Percentiles rank a stretch among this genome's conserved stretches.
Conservation (phyloP, 2,113 vertebrate genomes). For the Paraplagusia blochii region DNA sequence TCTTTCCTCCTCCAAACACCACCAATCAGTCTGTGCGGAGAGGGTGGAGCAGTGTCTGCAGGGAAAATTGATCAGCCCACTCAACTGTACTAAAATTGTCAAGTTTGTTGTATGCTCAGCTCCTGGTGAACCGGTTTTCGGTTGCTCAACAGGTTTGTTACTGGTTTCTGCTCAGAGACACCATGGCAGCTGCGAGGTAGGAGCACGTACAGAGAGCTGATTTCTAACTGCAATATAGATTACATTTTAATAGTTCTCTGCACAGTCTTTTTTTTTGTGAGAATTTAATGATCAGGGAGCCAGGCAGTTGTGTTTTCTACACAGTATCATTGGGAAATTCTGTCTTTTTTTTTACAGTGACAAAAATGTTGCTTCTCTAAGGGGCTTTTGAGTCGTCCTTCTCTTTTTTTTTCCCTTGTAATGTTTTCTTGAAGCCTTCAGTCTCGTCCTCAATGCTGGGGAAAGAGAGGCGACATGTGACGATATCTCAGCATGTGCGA, state of each 20-base stretch:
- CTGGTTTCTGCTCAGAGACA: constrained; percentile 20
- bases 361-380: too few species aligned
- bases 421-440: background rate
- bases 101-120: constrained; percentile 49
- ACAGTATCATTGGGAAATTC: background rate
- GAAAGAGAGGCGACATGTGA: background rate
- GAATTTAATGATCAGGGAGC: constrained; percentile 12
- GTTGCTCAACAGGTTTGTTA: constrained; percentile 60
- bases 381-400: background rate
- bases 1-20: constrained; percentile 30
- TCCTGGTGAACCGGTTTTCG: constrained; percentile 41
- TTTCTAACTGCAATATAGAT: background rate
- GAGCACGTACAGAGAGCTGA: constrained; percentile 8
- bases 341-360: background rate
- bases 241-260: constrained; percentile 21
- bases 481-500: constrained; percentile 6
- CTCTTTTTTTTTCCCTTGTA: background rate
- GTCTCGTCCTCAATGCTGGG: background rate
- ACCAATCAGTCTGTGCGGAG: constrained; percentile 39
- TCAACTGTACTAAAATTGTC: constrained; percentile 46
- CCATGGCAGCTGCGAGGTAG: constrained; percentile 70
- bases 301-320: constrained; percentile 15
- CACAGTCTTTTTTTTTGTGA: constrained; percentile 28
- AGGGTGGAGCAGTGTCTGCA: constrained; percentile 39
- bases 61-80: constrained; percentile 41